A percentile compares a stretch with the other conserved stretches of the same genome.
Conservation (phyloP, 2,797 vertebrate species). For the Siniperca obscura region DNA sequence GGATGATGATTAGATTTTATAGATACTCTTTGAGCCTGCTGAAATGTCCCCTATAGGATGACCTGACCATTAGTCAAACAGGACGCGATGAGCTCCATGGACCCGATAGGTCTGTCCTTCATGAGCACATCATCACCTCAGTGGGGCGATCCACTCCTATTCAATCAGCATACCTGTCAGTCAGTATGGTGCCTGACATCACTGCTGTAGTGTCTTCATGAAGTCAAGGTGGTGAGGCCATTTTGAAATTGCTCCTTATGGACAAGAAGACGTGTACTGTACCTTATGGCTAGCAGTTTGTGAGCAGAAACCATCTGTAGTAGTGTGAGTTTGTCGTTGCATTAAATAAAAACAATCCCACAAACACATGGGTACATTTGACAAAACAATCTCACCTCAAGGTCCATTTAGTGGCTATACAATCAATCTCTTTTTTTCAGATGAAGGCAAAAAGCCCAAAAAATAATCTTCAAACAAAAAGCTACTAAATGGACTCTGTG, state of each 20-base stretch:
- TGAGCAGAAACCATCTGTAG: neutral
- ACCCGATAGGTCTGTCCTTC: constrained; percentile 53
- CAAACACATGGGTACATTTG: neutral
- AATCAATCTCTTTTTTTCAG: neutral
- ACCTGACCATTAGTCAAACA: constrained; percentile 27
- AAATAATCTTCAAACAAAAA: no score
- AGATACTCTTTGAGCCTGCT: neutral
- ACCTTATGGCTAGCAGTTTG: neutral
- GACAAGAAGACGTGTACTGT: neutral
- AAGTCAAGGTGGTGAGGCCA: constrained; percentile 13
- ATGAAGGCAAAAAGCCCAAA: no score
- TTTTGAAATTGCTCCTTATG: constrained; percentile 9
- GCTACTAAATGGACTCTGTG: neutral
- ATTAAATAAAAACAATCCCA: neutral
- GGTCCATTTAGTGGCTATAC: neutral
- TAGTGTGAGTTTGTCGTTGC: neutral
- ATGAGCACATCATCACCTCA: constrained; percentile 44
- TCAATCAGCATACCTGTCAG: constrained; percentile 57
- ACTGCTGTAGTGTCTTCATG: constrained; percentile 35
- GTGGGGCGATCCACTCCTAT: constrained; percentile 22
- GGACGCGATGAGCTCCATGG: constrained; percentile 19
- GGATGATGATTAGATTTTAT: neutral
- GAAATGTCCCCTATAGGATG: neutral
- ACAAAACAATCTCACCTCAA: neutral
- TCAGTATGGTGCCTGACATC: constrained; percentile 36